These are phyloP conservation scores for Sebastes taczanowskii DNA, from an alignment of 2,797 vertebrate genomes.

Conservation along the genomic window DNA sequence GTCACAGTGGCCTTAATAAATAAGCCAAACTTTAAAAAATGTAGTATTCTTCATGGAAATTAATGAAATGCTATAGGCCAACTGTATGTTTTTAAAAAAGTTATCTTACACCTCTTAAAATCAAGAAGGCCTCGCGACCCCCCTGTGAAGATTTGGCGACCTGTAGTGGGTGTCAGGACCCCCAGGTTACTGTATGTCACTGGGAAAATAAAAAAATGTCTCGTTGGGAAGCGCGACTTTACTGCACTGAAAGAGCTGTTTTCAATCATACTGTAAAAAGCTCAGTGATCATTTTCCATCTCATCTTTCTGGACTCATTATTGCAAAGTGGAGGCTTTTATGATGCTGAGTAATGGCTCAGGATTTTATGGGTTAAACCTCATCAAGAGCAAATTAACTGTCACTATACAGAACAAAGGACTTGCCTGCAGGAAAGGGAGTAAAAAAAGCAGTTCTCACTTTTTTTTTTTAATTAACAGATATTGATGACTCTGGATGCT, in stretches of 20 bases:
- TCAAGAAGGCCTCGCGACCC: no score
- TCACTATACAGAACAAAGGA: neutral
- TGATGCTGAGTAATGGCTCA: constrained; percentile 15
- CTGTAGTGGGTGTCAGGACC: no score
- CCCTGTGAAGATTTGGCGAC: no score
- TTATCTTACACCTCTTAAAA: no score
- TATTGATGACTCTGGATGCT: constrained; percentile 3
- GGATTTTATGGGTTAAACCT: constrained; percentile 6
- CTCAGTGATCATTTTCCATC: neutral
- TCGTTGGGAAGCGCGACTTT: neutral
- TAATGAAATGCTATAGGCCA: no score
- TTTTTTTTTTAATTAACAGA: neutral
- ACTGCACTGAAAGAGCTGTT: neutral
- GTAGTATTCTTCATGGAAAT: no score
- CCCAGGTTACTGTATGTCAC: neutral
- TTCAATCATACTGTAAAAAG: neutral
- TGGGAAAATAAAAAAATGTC: neutral
- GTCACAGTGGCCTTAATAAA: no score
- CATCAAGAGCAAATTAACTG: constrained; percentile 7
- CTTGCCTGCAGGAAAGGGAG: neutral
- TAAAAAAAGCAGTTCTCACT: neutral
- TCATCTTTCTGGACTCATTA: constrained; percentile 41
- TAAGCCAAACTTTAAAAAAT: no score
- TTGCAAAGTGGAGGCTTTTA: constrained; percentile 56
- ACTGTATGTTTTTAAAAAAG: no score